Base-by-base conservation (phyloP, 2,797 vertebrate genomes). In the Cuculus canorus region DNA sequence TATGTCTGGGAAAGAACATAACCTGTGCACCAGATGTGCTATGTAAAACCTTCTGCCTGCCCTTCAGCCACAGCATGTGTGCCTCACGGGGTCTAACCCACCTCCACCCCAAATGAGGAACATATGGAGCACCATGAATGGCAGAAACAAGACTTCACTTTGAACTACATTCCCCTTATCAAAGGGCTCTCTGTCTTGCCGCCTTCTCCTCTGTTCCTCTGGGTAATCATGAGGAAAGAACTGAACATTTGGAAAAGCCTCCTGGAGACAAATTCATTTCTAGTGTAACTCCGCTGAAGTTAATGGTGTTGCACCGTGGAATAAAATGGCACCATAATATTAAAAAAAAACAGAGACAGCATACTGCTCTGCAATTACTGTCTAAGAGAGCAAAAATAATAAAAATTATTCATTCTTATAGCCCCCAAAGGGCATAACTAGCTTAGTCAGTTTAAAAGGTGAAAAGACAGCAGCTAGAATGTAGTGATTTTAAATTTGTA, bases 281-380 rank as follows among this genome's bases (percentile, higher is more conserved):
- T 65, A 81, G 86, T 23, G 41, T 79, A 96, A 88, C 82, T 95
- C 85, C 53, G 73, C 39, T 89, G 75, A 96, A 95, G 92, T 85
- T 93, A 96, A 94, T 91, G 90, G 93, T 85, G 86, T 94, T 97
- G 84, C 69, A 81, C 88, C 94, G 89, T 87, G 81, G 79, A 95
- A 92, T 92, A 93, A 95, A 96, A 90, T 60, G 90, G 95, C 90
- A 95, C 95, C 71, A 50, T 95, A 95, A 95, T 96, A 96, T 96
- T 97, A 92, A 95, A 96, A 50, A 96, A 53, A 96, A 95, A 24
- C 86, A 92, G 90, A 96, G 92, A 94, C 75, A 89, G 82, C 82
- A 59, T 80, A 85, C 83, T 63, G 78, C 81, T 78, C 83, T 92
- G 92, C 87, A 97, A 96, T 96, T 96, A 96, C 86, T 95, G 91